Percentiles rank a stretch among this genome's conserved stretches.
Evolutionary conservation across 2,797 vertebrate genomes (phyloP).

Genomic region (Gymnoscopelus braueri): DNA sequence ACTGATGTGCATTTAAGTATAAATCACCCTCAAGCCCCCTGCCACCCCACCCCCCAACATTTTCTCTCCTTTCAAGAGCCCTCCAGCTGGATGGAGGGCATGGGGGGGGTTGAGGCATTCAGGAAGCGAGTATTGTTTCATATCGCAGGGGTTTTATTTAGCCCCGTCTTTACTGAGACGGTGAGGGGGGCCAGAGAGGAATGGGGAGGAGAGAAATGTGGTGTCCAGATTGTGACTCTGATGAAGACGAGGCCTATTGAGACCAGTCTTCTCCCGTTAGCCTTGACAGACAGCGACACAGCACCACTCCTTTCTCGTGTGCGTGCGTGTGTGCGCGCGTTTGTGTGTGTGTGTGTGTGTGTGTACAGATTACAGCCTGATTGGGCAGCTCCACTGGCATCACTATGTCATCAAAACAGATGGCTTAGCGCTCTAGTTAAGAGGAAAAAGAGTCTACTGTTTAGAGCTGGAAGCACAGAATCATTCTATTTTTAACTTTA

Average conservation of each 20-base stretch:
- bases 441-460: conserved; percentile 19
- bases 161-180: conserved; percentile 33
- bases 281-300: conserved; percentile 32
- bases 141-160: conserved; percentile 58
- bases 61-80: conserved; percentile 31
- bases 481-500: conserved; percentile 6
- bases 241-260: conserved; percentile 23
- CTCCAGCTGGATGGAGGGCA: conserved; percentile 48
- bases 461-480: conserved; percentile 10
- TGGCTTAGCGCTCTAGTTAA: conserved; percentile 12
- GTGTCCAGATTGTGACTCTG: conserved; percentile 60
- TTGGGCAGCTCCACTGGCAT: conserved; percentile 28
- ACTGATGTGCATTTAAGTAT: no score
- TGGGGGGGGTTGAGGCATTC: conserved; percentile 45
- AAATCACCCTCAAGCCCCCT: background rate
- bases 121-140: conserved; percentile 54
- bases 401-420: conserved; percentile 19
- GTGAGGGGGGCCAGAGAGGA: conserved; percentile 23
- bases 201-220: conserved; percentile 49
- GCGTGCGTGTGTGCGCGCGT: no score
- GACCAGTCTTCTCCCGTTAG: conserved; percentile 13
- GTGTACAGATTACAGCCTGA: conserved; percentile 43
- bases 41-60: conserved; percentile 19
- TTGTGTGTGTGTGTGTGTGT: conserved; percentile 12
- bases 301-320: conserved; percentile 5